A percentile compares a stretch with the other conserved stretches of the same genome.
Conservation (phyloP, 1,140 invertebrate species). For the Venturia canescens region DNA sequence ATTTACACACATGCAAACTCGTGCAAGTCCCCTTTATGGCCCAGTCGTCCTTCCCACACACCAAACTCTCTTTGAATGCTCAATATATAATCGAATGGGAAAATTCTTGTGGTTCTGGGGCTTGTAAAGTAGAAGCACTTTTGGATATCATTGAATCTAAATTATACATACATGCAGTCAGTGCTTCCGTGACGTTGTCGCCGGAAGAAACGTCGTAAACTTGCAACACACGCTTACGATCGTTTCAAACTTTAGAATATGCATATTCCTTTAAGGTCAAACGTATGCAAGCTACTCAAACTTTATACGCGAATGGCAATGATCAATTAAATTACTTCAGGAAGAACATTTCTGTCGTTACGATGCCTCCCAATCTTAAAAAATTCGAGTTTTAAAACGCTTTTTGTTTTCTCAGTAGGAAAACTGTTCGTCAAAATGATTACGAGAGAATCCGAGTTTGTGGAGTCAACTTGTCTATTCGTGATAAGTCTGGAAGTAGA, state of each 20-base stretch:
- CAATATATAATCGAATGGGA: slow-evolving; percentile 54
- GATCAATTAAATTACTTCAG: neutral
- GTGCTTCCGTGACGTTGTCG: slow-evolving; percentile 49
- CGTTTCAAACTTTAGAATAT: slow-evolving; percentile 7
- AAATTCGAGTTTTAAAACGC: neutral
- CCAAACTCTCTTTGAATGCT: slow-evolving; percentile 54
- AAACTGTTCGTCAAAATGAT: too few relatives aligned
- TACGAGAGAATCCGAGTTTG: too few relatives aligned
- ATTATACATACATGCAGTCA: neutral
- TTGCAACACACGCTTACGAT: neutral
- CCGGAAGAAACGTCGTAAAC: slow-evolving; percentile 11
- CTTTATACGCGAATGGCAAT: neutral
- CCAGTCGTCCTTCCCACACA: neutral
- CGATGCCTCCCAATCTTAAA: neutral
- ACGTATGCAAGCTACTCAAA: neutral
- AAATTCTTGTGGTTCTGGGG: too few relatives aligned
- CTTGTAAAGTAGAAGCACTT: neutral
- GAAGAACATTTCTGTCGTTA: neutral
- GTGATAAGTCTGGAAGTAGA: too few relatives aligned
- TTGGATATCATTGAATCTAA: neutral
- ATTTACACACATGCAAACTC: neutral
- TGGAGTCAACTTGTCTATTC: too few relatives aligned
- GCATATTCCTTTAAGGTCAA: slow-evolving; percentile 8
- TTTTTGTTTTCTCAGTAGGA: neutral
- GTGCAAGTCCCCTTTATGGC: neutral